Evolutionary conservation across 2,797 vertebrate species (phyloP), one percentile per base, ranked within the genome.

Genomic region (Phyllotis vaccarum): DNA sequence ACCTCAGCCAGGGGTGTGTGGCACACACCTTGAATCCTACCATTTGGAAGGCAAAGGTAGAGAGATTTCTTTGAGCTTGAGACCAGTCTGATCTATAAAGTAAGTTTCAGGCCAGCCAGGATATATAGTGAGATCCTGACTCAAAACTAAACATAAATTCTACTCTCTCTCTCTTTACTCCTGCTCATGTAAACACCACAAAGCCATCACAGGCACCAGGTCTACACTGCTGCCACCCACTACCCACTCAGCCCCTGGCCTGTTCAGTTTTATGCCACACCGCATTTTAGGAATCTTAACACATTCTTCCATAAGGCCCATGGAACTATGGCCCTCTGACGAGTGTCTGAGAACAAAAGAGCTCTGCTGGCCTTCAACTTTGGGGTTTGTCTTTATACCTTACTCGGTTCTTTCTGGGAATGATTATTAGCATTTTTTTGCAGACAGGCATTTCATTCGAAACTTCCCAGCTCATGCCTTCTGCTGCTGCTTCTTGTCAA

Each of bases 391-490:
- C 72, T 3, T 17, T 82, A 70, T 11, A 85, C 7, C 19, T 72
- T 66, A 58, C 62, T 60, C 86, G 54, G 54, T 14, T 21, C 72
- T 54, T 76, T 88, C 74, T 86, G 56, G 49, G 54, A 93, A 93
- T 43, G 29, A 62, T 12, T 31, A 75, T 31, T 54, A 66, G 52
- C 79, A 89, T 31, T 90, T 60, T 60, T 92, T 76, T 85, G 58
- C 52, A 82, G 14, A 37, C 29, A 89, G 54, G 82, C 95, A 96
- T 91, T 40, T 22, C 81, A 93, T 29, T 87, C 4, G 56, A 86
- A 11, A 13, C 43, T 87, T 91, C 43, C 81, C n/a, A 19, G 3
- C 34, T 85, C 43, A 1, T 58, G 31, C 40, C 34, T 68, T 83
- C 62, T n/a, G 14, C 37, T 54, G 21, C 43, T 60, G 74, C 43